A percentile compares a stretch with the other conserved stretches of the same genome.
Evolutionary conservation across 2,888 invertebrate species (phyloP).

Genomic region (Acrobasis suavella): DNA sequence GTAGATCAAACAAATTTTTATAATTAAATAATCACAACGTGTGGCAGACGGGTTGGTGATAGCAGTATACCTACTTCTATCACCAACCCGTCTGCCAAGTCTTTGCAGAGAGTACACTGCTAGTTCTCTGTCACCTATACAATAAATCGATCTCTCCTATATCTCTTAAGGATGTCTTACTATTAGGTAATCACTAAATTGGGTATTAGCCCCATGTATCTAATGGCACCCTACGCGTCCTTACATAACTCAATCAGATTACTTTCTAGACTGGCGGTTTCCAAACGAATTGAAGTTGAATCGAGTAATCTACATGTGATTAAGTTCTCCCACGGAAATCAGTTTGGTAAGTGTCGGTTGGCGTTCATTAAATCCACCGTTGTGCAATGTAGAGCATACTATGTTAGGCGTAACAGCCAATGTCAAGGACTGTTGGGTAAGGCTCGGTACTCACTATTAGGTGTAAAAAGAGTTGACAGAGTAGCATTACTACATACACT

Average conservation of each 20-base stretch:
- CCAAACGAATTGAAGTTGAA: conserved; percentile 14
- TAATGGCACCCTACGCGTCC: conserved; percentile 6
- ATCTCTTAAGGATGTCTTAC: no score
- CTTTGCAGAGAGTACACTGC: no score
- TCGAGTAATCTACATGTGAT: conserved; percentile 15
- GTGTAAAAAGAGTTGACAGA: neutral
- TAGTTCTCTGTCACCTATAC: no score
- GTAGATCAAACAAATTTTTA: no score
- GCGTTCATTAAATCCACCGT: conserved; percentile 13
- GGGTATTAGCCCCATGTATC: neutral
- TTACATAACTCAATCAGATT: conserved; percentile 13
- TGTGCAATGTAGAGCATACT: conserved; percentile 8
- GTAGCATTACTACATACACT: no score
- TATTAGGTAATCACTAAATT: neutral
- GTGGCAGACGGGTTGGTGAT: no score
- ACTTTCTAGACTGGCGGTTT: conserved; percentile 17
- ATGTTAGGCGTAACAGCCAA: neutral
- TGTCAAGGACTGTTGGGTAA: conserved; percentile 9
- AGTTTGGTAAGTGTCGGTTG: conserved; percentile 16
- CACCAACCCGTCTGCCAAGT: no score
- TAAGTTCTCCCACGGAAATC: conserved; percentile 14
- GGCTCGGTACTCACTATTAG: neutral
- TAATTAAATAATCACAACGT: no score
- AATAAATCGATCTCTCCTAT: no score
- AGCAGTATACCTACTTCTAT: no score